These are phyloP conservation scores for Cheilosia pagana DNA, from an alignment of 2,888 invertebrate species.

Conservation along the genomic window DNA sequence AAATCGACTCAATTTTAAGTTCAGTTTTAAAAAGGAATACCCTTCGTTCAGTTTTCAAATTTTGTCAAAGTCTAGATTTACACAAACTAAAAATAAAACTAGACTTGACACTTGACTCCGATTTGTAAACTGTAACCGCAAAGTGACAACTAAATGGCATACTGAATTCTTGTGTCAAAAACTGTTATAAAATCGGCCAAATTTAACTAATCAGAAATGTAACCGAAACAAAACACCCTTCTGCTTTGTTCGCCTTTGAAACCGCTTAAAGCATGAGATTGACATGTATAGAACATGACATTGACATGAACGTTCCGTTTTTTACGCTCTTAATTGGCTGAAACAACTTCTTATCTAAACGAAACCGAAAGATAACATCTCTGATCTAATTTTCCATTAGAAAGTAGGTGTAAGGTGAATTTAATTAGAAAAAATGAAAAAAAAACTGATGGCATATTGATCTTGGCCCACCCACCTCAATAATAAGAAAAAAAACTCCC, in stretches of 20 bases:
- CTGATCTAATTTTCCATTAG: constrained; percentile 5
- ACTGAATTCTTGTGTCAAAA: too few relatives aligned
- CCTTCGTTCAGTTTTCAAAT: too few relatives aligned
- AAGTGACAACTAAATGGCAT: too few relatives aligned
- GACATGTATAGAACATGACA: constrained; percentile 15
- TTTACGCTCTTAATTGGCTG: constrained; percentile 9
- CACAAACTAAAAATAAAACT: too few relatives aligned
- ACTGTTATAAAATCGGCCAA: too few relatives aligned
- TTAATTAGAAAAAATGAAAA: too few relatives aligned
- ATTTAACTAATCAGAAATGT: too few relatives aligned
- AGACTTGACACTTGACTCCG: too few relatives aligned
- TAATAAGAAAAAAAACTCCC: background rate
- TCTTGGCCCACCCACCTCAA: constrained; percentile 6
- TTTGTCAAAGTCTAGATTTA: too few relatives aligned
- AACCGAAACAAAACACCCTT: background rate
- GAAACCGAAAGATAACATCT: background rate
- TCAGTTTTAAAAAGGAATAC: too few relatives aligned
- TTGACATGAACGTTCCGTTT: constrained; percentile 11
- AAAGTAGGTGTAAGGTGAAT: constrained; percentile 9
- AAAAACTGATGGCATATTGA: constrained; percentile 2
- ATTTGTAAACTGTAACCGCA: too few relatives aligned
- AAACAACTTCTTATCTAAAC: constrained; percentile 19
- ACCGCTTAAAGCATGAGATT: background rate
- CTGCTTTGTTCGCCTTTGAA: background rate
- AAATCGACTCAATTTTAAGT: too few relatives aligned